phyloP scores from a whole-genome alignment of 2,113 vertebrate species.

The Gymnarchus niloticus region DNA sequence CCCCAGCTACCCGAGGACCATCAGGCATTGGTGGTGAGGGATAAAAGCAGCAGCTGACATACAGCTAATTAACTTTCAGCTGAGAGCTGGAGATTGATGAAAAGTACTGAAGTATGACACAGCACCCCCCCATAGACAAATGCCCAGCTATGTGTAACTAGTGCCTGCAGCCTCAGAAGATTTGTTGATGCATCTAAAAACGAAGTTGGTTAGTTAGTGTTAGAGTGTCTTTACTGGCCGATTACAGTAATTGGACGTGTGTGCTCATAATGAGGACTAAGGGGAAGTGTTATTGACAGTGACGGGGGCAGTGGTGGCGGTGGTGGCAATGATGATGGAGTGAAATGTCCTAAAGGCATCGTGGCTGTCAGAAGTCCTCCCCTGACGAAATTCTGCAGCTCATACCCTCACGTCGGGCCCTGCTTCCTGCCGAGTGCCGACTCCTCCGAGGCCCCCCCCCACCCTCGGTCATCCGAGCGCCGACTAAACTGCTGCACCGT shows the following conservation, averaged over 20 bases:
- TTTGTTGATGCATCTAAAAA: background rate
- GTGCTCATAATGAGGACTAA: conserved; percentile 6
- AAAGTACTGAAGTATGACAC: background rate
- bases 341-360: background rate
- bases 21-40: background rate
- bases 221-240: background rate
- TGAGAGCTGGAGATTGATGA: conserved; percentile 6
- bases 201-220: background rate
- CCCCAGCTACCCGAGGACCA: background rate
- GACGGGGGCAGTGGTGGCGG: background rate
- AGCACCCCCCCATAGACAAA: background rate
- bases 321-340: background rate
- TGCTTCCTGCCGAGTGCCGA: background rate
- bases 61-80: conserved; percentile 10
- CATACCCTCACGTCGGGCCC: background rate
- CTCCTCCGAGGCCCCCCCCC: background rate
- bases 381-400: background rate
- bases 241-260: background rate
- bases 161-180: background rate
- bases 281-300: background rate
- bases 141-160: background rate
- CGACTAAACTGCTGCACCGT: background rate
- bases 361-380: background rate
- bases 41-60: background rate
- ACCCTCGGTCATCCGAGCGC: background rate